Evolutionary conservation across 2,113 vertebrate species (phyloP), one percentile per base, ranked within the genome.

Genomic region (Helogale parvula): DNA sequence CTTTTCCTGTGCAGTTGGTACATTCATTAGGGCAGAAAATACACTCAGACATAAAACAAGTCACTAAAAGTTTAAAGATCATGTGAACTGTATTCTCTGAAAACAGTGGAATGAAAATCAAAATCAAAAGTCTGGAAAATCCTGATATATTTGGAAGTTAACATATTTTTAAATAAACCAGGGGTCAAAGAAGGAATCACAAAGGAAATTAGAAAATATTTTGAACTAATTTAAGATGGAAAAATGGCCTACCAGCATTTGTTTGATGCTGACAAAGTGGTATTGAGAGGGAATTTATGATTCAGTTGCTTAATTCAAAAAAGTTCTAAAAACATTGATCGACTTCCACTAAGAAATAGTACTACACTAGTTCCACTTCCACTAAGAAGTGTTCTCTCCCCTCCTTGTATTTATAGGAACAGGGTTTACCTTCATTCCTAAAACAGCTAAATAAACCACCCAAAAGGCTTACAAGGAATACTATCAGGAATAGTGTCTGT

Each of bases 271-370:
- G 52, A 33, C 27, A 93, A 31, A 85, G 33, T 79, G n/a, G n/a
- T 86, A n/a, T 23, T 79, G 71, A 90, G 65, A 85, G 14, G 25
- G 86, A 90, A 52, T 68, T 79, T 71, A 71, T 6, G 10, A 38
- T 83, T 89, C 38, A 85, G 31, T 65, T 90, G 19, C 41, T 89
- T 93, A 84, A 77, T 93, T 96, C 21, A 83, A 31, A 45, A 57
- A 89, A 60, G n/a, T 93, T 88, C 29, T 72, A 23, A 74, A 88
- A 93, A 31, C 45, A 72, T 25, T 82, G 50, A 71, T 69, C 19
- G 63, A 21, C 41, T 90, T 66, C 35, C 12, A 81, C 33, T 86
- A 60, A 86, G 45, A 88, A 88, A 31, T 38, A 69, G 41, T 57
- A 19, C 17, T 57, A 17, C 17, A 57, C 54, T 57, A 57, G 54